A percentile compares a stretch with the other conserved stretches of the same genome.
These are phyloP conservation scores for Herpetotheres cachinnans DNA, from an alignment of 2,113 vertebrate species.

Conservation along the genomic window DNA sequence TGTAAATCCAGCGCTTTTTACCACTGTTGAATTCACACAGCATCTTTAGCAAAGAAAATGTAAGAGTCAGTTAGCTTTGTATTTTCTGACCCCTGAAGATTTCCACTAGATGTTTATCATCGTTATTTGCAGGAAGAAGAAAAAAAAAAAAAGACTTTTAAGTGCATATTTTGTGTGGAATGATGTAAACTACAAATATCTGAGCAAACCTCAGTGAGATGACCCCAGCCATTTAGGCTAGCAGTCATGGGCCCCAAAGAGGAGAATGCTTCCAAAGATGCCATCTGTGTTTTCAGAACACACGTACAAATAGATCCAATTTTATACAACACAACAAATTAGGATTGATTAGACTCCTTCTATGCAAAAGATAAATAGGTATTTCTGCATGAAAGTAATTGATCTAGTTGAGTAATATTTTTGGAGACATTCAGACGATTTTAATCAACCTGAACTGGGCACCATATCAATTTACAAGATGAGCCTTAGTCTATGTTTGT, in stretches of 20 bases:
- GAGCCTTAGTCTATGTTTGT: not conserved
- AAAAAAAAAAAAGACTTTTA: not conserved
- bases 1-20: not conserved
- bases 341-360: not conserved
- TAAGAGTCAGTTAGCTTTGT: not conserved
- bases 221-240: not conserved
- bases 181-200: not conserved
- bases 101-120: not conserved
- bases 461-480: not conserved
- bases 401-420: not conserved
- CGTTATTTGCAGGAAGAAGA: not conserved
- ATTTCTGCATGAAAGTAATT: not conserved
- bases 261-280: not conserved
- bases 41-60: not conserved
- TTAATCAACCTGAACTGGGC: not conserved
- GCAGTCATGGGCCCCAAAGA: not conserved
- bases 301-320: not conserved
- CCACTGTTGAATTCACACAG: not conserved
- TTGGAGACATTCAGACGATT: not conserved
- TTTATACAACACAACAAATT: not conserved
- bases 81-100: not conserved
- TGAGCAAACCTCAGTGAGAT: not conserved
- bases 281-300: not conserved
- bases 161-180: not conserved
- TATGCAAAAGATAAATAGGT: not conserved